phyloP scores from a whole-genome alignment of 2,113 vertebrate genomes.

The Periophthalmus modestus region DNA sequence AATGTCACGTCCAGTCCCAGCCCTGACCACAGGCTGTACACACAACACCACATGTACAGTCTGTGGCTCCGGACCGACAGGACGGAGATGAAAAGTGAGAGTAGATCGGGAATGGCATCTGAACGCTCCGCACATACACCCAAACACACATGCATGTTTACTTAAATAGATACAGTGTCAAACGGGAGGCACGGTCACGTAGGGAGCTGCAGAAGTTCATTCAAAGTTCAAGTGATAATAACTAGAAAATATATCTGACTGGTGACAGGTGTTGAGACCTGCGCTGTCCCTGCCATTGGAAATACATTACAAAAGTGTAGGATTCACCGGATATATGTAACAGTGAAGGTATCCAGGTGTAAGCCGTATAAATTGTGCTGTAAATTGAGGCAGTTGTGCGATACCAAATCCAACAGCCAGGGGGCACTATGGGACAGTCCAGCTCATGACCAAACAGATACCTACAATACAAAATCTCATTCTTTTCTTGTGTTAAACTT shows the following conservation, averaged over 20 bases:
- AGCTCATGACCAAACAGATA: constrained; percentile 4
- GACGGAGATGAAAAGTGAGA: background rate
- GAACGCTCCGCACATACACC: constrained; percentile 23
- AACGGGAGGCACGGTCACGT: constrained; percentile 70
- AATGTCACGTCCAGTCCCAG: constrained; percentile 40
- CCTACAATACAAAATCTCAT: background rate
- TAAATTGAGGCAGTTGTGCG: constrained; percentile 4
- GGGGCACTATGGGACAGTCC: constrained; percentile 53
- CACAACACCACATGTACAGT: no score
- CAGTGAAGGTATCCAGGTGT: background rate
- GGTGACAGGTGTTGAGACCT: constrained; percentile 6
- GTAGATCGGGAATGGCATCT: constrained; percentile 53
- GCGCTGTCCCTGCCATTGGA: background rate
- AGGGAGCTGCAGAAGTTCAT: constrained; percentile 34
- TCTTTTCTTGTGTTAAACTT: background rate
- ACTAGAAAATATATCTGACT: constrained; percentile 33
- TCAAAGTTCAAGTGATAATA: constrained; percentile 53
- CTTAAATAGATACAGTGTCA: constrained; percentile 74
- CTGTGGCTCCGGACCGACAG: no score
- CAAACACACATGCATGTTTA: constrained; percentile 45
- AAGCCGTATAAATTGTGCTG: background rate
- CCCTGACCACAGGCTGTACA: background rate
- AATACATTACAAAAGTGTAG: constrained; percentile 16
- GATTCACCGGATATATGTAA: background rate
- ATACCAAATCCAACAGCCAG: constrained; percentile 32